Evolutionary conservation across 2,797 vertebrate species (phyloP), one percentile per base, ranked within the genome.

Genomic region (Coluber constrictor): DNA sequence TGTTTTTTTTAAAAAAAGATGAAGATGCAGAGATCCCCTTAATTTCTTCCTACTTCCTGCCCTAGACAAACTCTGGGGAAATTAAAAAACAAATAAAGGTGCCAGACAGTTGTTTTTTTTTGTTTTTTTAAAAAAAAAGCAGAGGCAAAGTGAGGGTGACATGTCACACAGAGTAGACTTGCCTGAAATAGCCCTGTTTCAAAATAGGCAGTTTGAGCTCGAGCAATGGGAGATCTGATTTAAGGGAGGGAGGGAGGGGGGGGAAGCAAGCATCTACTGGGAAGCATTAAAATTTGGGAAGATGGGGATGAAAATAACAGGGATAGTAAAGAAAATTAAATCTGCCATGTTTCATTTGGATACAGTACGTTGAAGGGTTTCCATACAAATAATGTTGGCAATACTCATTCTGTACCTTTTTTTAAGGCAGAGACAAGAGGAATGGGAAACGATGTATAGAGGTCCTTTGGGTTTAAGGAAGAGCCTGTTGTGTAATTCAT

Each of bases 171-270:
- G 20, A 25, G 9, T 23, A 83, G 74, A 25, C 10, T 10, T 25
- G 37, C 37, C 4, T 79, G 32, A 79, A 79, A 10, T 32, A 79
- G 70, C 32, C 70, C 18, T 43, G 18, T 83, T 83, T 37, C 2
- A 43, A 74, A 43, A 20, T 47, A 47, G 74, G 4, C 74, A 12
- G 20, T 25, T 47, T 83, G 74, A 23, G 37, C 18, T 12, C 25
- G 37, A 83, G 74, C 37, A 83, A 83, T 47, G 74, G 47, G 74
- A 83, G 43, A 83, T 47, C 20, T 25, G 74, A 83, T 83, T 83
- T 83, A 83, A 83, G 74, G 25, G 9, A 4, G 0, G 4, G 2
- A 37, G 37, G 1, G n/a, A n/a, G 0, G 4, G 20, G 10, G 0
- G 5, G 15, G 4, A 47, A 83, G 10, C 37, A 83, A 47, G 9